Evolutionary conservation across 2,888 invertebrate species (phyloP), one percentile per base, ranked within the genome.

Genomic region (Habrosyne pyritoides): DNA sequence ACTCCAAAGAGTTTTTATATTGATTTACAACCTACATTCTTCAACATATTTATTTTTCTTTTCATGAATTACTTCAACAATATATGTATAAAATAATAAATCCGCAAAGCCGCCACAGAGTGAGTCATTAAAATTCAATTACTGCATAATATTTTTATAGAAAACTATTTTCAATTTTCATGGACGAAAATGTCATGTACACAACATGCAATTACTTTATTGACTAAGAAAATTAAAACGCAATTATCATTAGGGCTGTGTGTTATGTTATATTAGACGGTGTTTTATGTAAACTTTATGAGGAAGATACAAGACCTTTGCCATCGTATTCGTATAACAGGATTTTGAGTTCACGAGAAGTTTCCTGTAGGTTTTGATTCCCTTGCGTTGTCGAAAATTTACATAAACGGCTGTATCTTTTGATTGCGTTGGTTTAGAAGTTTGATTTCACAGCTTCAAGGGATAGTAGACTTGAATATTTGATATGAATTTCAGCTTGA

Each of bases 91-190:
- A n/a, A 12, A n/a, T 33, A 33, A 42, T 42, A 8, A 42, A 42
- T 18, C 8, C 14, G 2, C 14, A 30, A n/a, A n/a, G n/a, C 28
- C 8, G 12, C 12, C 30, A 2, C 1, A 18, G n/a, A 42, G 4
- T 14, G 14, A 36, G 42, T 42, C 42, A 18, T 42, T 42, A 42
- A 42, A 42, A 42, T n/a, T 42, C 18, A 42, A 42, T 42, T 42
- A 42, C 42, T 8, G 3, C 7, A 42, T n/a, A 18, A 14, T 18
- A 2, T 12, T 28, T 12, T 14, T 3, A 14, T 14, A 6, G 36
- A 14, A 36, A 36, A 36, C 14, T 14, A 14, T 18, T 18, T 42
- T 42, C 42, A 18, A 42, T 42, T 42, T 42, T 18, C 18, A 42
- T 7, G 18, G 14, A 8, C 18, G 14, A n/a, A 8, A 42, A 18